Evolutionary conservation across 53 echinoderm and acorn worm species (phyloP).

Genomic region (Crossaster papposus): DNA sequence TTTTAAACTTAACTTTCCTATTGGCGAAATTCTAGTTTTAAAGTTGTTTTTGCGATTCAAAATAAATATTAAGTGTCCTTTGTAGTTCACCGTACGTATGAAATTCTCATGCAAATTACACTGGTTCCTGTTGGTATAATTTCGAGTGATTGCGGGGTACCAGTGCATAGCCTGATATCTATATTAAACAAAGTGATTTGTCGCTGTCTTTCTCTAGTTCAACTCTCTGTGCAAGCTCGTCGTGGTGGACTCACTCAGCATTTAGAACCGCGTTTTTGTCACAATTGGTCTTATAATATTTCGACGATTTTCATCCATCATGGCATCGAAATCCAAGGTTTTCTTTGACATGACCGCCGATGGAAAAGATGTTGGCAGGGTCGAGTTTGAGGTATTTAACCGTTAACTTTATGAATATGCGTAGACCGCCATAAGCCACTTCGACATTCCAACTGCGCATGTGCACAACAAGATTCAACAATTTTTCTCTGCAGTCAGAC

Average conservation of each 20-base stretch:
- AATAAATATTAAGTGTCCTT: neutral
- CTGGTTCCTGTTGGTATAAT: neutral
- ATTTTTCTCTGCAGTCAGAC: no score
- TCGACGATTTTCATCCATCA: neutral
- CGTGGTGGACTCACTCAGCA: no score
- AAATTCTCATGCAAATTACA: neutral
- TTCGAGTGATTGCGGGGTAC: neutral
- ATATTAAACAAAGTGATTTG: neutral
- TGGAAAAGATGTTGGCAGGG: constrained; percentile 58
- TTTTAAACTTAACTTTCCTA: no score
- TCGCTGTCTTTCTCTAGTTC: neutral
- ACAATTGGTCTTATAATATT: neutral
- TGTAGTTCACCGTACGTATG: neutral
- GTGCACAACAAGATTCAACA: no score
- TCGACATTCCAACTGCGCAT: no score
- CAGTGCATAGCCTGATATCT: neutral
- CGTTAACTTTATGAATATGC: no score
- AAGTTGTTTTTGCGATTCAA: neutral
- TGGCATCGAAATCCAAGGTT: constrained; percentile 47
- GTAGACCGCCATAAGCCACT: no score
- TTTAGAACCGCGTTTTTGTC: no score
- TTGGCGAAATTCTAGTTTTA: no score
- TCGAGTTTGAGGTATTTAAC: constrained; percentile 69
- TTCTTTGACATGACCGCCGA: constrained; percentile 78
- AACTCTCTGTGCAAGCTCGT: no score